Conservation (phyloP, 2,113 vertebrate species). For the Muscicapa adusta region DNA sequence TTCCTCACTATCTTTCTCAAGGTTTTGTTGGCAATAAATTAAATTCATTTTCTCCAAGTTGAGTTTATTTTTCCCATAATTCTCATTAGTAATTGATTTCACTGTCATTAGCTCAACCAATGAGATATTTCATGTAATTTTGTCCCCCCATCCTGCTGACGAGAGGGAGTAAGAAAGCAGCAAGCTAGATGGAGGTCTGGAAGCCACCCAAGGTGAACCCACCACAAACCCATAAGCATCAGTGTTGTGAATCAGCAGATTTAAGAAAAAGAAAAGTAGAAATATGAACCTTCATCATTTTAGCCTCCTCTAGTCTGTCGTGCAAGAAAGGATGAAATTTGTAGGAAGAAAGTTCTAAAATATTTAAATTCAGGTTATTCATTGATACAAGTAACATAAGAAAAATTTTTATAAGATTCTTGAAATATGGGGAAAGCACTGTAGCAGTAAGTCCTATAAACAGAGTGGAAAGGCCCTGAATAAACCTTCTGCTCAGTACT, state of each 20-base stretch:
- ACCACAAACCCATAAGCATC: neutral
- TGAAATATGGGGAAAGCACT: neutral
- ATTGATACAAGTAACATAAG: neutral
- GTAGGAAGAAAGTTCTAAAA: neutral
- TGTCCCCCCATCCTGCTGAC: rapidly evolving
- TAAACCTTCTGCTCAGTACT: neutral
- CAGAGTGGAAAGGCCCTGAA: neutral
- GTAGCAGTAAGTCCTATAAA: neutral
- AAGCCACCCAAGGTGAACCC: neutral
- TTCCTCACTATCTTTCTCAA: neutral
- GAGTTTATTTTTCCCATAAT: neutral
- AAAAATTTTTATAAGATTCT: neutral
- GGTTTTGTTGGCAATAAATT: neutral
- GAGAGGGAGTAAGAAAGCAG: neutral
- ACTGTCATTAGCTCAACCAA: neutral
- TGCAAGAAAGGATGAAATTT: neutral
- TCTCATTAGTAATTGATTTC: neutral
- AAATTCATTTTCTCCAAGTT: neutral
- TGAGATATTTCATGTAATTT: neutral
- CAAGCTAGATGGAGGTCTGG: neutral
- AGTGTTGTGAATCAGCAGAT: neutral
- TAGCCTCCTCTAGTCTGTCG: neutral
- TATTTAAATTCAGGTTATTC: neutral
- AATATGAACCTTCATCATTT: neutral
- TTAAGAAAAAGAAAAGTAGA: neutral